Percentiles rank a stretch among this genome's conserved stretches.
These are phyloP conservation scores for Apis cerana DNA, from an alignment of 1,140 invertebrate species.

Conservation along the genomic window DNA sequence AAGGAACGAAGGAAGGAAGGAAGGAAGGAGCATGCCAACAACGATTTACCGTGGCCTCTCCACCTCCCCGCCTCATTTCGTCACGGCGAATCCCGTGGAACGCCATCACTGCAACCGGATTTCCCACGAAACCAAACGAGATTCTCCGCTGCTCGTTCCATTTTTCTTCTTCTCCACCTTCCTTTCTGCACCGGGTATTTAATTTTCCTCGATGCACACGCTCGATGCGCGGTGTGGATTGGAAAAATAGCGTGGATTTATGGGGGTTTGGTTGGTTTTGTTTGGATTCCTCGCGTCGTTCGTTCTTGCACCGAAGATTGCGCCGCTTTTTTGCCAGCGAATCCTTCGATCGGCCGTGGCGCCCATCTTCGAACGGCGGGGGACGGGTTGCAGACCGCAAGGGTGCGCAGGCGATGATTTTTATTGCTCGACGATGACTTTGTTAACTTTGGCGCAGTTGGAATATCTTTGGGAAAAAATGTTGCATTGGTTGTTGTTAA, in stretches of 20 bases:
- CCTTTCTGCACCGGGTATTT: slow-evolving; percentile 23
- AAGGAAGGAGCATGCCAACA: not conserved
- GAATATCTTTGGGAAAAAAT: no score
- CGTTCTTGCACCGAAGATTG: not conserved
- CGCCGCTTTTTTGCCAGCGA: not conserved
- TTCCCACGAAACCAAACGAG: slow-evolving; percentile 31
- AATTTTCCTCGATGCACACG: slow-evolving; percentile 36
- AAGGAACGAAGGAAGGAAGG: no score
- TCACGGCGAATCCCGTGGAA: slow-evolving; percentile 32
- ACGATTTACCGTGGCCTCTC: slow-evolving; percentile 10
- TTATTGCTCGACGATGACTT: not conserved
- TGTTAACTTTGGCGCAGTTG: not conserved
- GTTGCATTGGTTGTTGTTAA: no score
- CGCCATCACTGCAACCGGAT: slow-evolving; percentile 15
- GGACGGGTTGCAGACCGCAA: not conserved
- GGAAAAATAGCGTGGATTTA: slow-evolving; percentile 9
- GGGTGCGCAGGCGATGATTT: not conserved
- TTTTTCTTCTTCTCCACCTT: not conserved
- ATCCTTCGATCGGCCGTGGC: not conserved
- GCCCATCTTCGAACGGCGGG: not conserved
- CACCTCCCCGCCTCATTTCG: slow-evolving; percentile 29
- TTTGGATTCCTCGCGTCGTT: not conserved
- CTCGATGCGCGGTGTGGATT: not conserved
- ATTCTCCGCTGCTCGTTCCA: not conserved
- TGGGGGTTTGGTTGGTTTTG: slow-evolving; percentile 3